Base-by-base conservation (phyloP, 2,888 invertebrate genomes). In the Platycheirus albimanus region DNA sequence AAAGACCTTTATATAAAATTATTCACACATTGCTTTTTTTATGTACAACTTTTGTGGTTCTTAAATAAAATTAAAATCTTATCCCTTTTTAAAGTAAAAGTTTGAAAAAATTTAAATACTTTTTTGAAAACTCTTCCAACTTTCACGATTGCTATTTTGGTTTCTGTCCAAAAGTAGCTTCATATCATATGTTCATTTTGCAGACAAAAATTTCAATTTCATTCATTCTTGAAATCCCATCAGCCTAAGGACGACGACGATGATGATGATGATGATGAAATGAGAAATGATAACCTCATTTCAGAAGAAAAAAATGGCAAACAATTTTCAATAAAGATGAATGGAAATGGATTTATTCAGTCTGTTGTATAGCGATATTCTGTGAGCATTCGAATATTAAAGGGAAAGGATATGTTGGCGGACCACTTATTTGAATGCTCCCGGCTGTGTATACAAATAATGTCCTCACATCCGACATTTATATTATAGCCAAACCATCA, bases 271-370 rank as follows among this genome's bases (percentile, higher is more conserved):
- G 38, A 56, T n/a, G 19, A 61, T 41, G 45, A 45, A 17, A 61
- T 61, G 61, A 61, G 45, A 38, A 64, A 64, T 49, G 38, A 64
- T 78, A 72, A 64, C 58, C 74, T 58, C 72, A 69, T 51, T 69
- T 74, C 72, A 49, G 36, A 3, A 58, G 17, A 76, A 64, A 76
- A 76, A 61, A 71, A 54, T 43, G 71, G 63, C 45, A 63, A 61
- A 54, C n/a, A 24, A 11, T 28, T 58, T 58, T 58, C 58, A 58
- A 58, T 41, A 58, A 41, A 41, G 10, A 36, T 11, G 66, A 77
- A 71, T 67, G 24, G 52, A 10, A 49, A 70, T 67, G 67, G 70
- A 33, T 52, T 47, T 3, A 36, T 11, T 13, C 38, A 36, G 36
- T 13, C 10, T 13, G 36, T 8, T 2, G 0, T 6, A 45, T 28